Percentiles rank a stretch among this genome's conserved stretches.
Conservation (phyloP, 2,797 vertebrate genomes). For the Siniperca undulata region DNA sequence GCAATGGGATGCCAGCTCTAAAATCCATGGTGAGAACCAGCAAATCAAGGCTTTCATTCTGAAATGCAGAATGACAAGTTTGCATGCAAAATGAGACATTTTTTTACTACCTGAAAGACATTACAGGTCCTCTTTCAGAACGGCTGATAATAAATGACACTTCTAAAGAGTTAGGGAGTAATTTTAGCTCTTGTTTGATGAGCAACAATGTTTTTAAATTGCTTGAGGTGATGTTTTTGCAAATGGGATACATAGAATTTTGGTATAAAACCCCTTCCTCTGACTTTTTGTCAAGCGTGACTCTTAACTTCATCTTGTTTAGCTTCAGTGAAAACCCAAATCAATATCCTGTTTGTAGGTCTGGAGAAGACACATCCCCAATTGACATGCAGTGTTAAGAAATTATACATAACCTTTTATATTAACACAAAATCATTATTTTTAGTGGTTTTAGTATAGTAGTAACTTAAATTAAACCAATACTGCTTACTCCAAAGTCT, state of each 20-base stretch:
- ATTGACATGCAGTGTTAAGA: not conserved
- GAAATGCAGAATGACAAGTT: constrained; percentile 16
- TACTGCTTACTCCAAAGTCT: not conserved
- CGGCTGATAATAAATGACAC: constrained; percentile 18
- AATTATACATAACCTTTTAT: not conserved
- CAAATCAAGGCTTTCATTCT: constrained; percentile 52
- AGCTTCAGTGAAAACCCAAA: not conserved
- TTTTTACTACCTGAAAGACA: constrained; percentile 28
- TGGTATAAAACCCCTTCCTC: not conserved
- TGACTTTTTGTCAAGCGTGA: not conserved
- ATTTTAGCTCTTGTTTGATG: constrained; percentile 33
- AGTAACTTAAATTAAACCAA: not conserved
- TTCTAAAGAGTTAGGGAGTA: not conserved
- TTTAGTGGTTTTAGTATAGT: not conserved
- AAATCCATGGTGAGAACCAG: constrained; percentile 44
- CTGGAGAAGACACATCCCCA: not conserved
- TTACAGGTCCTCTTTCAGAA: constrained; percentile 1
- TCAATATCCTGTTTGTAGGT: not conserved
- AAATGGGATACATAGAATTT: not conserved
- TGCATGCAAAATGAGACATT: constrained; percentile 40
- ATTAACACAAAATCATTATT: not conserved
- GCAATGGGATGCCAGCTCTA: constrained; percentile 58
- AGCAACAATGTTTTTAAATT: not conserved
- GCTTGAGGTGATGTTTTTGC: constrained; percentile 19
- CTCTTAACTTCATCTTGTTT: not conserved